Percentiles rank a stretch among this genome's conserved stretches.
Conservation (phyloP, 2,113 vertebrate genomes). For the Trichomycterus rosablanca region DNA sequence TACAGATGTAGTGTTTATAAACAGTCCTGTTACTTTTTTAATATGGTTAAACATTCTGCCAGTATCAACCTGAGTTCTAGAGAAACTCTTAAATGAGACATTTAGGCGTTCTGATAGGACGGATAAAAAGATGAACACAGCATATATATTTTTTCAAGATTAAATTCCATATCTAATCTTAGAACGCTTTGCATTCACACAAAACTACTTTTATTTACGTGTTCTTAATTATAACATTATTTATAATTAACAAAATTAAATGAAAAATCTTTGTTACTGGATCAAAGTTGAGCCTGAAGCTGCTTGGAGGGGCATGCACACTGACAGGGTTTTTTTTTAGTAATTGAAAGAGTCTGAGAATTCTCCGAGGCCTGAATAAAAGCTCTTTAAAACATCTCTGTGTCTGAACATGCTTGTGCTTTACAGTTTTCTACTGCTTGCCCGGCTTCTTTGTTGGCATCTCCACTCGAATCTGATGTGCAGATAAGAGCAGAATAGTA, state of each 20-base stretch:
- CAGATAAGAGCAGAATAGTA: conserved; percentile 48
- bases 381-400: conserved; percentile 30
- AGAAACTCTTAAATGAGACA: no score
- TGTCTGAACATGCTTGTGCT: conserved; percentile 59
- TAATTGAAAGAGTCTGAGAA: conserved; percentile 23
- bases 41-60: no score
- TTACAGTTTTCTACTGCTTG: conserved; percentile 41
- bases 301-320: conserved; percentile 14
- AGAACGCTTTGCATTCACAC: no score
- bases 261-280: background rate
- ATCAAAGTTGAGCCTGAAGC: conserved; percentile 18
- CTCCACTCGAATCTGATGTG: conserved; percentile 50
- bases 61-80: no score
- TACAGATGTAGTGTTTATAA: no score
- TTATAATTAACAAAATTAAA: conserved; percentile 11
- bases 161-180: no score
- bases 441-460: conserved; percentile 45
- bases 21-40: no score
- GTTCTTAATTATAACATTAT: no score
- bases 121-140: no score
- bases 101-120: no score
- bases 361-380: conserved; percentile 20
- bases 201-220: no score
- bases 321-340: conserved; percentile 5
- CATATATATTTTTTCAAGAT: no score